Evolutionary conservation across 2,888 invertebrate genomes (phyloP).

Genomic region (Zaprionus obscuricornis): DNA sequence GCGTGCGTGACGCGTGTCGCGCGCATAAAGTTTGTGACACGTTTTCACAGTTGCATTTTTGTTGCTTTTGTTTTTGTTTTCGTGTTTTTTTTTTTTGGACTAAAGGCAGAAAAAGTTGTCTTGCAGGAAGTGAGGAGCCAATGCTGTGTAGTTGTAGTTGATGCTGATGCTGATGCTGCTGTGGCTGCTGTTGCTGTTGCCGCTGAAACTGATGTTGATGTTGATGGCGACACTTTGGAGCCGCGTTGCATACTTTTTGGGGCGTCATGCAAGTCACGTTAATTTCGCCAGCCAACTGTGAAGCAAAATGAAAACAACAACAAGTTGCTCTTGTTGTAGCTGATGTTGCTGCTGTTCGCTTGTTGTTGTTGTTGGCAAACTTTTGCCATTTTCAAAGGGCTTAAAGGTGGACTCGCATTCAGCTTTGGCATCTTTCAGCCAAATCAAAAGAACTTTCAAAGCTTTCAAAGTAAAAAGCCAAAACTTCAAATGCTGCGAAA

Average conservation of each 20-base stretch:
- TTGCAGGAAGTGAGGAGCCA: slow-evolving; percentile 10
- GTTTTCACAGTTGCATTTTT: slow-evolving; percentile 74
- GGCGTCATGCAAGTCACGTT: slow-evolving; percentile 75
- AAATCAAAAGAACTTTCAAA: slow-evolving; percentile 38
- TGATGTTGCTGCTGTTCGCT: slow-evolving; percentile 7
- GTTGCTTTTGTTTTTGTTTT: slow-evolving; percentile 10
- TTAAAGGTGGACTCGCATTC: slow-evolving; percentile 55
- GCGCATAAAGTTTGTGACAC: slow-evolving; percentile 74
- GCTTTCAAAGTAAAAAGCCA: not conserved
- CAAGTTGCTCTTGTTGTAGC: slow-evolving; percentile 12
- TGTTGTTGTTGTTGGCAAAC: slow-evolving; percentile 35
- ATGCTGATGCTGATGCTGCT: slow-evolving; percentile 29
- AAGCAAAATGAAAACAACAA: slow-evolving; percentile 52
- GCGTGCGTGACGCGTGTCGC: slow-evolving; percentile 77
- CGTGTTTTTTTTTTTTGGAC: slow-evolving; percentile 27
- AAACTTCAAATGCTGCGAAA: not conserved
- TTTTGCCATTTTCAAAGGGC: slow-evolving; percentile 66
- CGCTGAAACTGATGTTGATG: slow-evolving; percentile 16
- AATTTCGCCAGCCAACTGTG: slow-evolving; percentile 69
- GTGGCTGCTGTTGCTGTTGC: not conserved
- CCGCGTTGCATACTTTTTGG: slow-evolving; percentile 69
- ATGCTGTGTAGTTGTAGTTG: not conserved
- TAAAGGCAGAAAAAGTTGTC: slow-evolving; percentile 48
- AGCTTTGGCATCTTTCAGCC: slow-evolving; percentile 21
- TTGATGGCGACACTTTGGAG: slow-evolving; percentile 69